Evolutionary conservation across 2,113 vertebrate genomes (phyloP).

Genomic region (Triplophysa siluroides): DNA sequence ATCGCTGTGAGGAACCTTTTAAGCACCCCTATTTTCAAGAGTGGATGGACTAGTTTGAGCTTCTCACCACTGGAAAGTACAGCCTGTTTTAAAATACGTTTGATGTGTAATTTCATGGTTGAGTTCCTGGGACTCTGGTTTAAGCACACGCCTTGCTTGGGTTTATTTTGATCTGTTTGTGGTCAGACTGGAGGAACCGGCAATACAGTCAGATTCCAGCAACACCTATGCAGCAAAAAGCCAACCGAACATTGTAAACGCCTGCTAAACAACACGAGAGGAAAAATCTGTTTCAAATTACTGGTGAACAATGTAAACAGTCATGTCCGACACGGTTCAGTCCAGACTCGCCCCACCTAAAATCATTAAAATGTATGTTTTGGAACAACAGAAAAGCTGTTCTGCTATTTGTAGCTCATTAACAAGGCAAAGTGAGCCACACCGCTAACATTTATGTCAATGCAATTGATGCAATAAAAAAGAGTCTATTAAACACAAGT

Average conservation of each 20-base stretch:
- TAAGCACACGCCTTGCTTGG: conserved; percentile 17
- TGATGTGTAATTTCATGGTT: conserved; percentile 6
- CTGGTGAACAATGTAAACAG: conserved; percentile 31
- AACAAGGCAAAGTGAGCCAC: background rate
- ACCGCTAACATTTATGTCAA: background rate
- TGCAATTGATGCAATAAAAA: background rate
- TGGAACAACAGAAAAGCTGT: conserved; percentile 1
- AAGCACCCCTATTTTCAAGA: too few relatives aligned
- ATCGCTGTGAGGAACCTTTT: too few relatives aligned
- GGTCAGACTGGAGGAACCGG: conserved; percentile 26
- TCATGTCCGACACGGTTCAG: background rate
- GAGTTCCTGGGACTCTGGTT: conserved; percentile 13
- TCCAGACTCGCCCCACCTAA: conserved; percentile 9
- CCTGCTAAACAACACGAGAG: background rate
- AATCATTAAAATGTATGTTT: conserved; percentile 23
- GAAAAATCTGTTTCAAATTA: conserved; percentile 19
- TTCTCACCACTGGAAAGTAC: conserved; percentile 26
- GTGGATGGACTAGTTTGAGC: background rate
- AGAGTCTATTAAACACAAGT: background rate
- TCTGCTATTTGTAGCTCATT: background rate
- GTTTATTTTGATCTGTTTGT: conserved; percentile 24
- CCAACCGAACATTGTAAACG: conserved; percentile 7
- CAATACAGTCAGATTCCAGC: background rate
- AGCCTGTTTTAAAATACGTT: conserved; percentile 5
- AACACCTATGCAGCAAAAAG: conserved; percentile 17